Conservation (phyloP, 2,113 vertebrate genomes). For the Microcebus griseorufus region DNA sequence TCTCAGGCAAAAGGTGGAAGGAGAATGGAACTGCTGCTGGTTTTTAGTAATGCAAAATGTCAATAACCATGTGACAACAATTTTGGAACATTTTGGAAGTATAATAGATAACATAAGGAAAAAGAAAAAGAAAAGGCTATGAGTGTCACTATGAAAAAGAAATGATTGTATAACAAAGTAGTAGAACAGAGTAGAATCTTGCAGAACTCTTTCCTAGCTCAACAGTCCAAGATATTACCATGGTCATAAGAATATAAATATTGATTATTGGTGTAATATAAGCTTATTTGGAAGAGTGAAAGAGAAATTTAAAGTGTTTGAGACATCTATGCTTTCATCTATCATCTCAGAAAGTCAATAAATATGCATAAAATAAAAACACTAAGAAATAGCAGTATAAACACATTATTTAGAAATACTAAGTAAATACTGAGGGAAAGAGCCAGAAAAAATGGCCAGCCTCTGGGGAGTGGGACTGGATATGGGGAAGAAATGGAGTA, state of each 20-base stretch:
- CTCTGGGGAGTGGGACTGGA: background rate
- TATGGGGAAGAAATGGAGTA: background rate
- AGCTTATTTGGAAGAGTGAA: background rate
- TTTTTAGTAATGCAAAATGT: background rate
- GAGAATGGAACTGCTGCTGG: background rate
- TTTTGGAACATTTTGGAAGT: background rate
- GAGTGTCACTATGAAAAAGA: background rate
- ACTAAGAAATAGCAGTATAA: background rate
- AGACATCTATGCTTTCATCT: background rate
- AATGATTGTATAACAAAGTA: background rate
- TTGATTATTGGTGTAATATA: background rate
- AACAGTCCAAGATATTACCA: background rate
- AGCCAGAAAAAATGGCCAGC: background rate
- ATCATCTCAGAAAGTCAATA: background rate
- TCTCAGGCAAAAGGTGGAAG: background rate
- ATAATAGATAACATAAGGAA: background rate
- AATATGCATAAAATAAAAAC: background rate
- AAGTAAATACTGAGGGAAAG: background rate
- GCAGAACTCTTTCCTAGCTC: background rate
- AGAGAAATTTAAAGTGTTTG: background rate
- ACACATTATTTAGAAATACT: background rate
- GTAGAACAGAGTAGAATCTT: background rate
- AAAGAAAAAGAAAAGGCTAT: background rate
- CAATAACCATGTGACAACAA: background rate
- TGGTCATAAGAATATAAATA: background rate